phyloP scores from a whole-genome alignment of 2,113 vertebrate species.

The Salvelinus sp. region DNA sequence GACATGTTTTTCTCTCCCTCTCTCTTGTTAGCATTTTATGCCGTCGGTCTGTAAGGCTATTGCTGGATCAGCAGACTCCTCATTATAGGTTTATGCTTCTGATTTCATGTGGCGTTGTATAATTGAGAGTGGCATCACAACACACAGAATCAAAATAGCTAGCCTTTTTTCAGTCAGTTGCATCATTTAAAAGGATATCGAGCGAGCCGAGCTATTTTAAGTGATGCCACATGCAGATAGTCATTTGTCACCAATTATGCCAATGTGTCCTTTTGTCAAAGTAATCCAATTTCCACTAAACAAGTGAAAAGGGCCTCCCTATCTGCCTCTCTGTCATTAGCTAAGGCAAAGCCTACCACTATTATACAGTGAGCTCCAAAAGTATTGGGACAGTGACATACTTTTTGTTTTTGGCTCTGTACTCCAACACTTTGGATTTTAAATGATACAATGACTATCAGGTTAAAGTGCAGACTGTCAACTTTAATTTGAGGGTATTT shows the following conservation, averaged over 20 bases:
- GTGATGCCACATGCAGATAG: not conserved
- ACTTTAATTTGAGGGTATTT: too few species aligned
- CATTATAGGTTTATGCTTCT: too few species aligned
- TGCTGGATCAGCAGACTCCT: not conserved
- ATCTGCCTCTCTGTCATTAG: constrained; percentile 48
- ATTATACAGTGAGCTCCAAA: too few species aligned
- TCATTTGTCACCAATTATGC: not conserved
- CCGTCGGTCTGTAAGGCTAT: not conserved
- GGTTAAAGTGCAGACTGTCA: too few species aligned
- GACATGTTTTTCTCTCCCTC: too few species aligned
- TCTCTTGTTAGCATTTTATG: not conserved
- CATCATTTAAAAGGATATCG: not conserved
- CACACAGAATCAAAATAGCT: not conserved
- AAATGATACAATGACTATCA: too few species aligned
- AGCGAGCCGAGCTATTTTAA: too few species aligned
- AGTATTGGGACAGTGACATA: too few species aligned
- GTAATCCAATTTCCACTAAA: constrained; percentile 46
- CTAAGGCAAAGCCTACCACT: constrained; percentile 44
- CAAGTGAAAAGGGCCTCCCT: constrained; percentile 36
- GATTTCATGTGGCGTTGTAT: not conserved
- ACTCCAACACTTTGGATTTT: too few species aligned
- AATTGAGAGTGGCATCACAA: not conserved
- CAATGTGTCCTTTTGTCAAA: constrained; percentile 23
- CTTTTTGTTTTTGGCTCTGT: too few species aligned
- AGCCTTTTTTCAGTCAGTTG: not conserved